Conservation (phyloP, 2,888 invertebrate species). For the Amphipyra tragopoginis region DNA sequence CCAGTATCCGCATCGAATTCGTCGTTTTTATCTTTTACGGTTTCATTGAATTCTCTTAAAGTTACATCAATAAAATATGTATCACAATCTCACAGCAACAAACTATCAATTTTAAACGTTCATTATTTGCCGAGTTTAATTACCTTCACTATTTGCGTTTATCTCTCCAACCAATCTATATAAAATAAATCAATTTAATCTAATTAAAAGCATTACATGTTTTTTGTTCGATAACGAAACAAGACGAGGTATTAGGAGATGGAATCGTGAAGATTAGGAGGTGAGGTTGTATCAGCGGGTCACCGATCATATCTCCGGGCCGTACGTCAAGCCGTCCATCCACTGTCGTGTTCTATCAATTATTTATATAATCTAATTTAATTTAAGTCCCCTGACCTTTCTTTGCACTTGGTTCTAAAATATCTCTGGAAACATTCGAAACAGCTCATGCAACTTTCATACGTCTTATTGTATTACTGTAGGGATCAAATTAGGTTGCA, state of each 20-base stretch:
- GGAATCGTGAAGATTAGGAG: slow-evolving; percentile 83
- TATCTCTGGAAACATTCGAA: slow-evolving; percentile 66
- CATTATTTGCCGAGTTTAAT: slow-evolving; percentile 86
- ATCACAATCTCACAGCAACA: slow-evolving; percentile 51
- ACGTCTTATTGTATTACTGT: slow-evolving; percentile 74
- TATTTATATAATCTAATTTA: slow-evolving; percentile 89
- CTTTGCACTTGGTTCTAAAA: slow-evolving; percentile 78
- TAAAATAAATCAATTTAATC: slow-evolving; percentile 89
- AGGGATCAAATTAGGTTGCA: slow-evolving; percentile 70
- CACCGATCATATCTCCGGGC: slow-evolving; percentile 85
- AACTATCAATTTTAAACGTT: slow-evolving; percentile 69
- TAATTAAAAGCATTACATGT: slow-evolving; percentile 90
- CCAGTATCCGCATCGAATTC: slow-evolving; percentile 1
- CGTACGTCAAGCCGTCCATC: slow-evolving; percentile 87
- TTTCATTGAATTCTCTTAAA: slow-evolving; percentile 22
- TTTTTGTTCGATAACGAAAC: slow-evolving; percentile 87
- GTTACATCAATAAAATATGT: slow-evolving; percentile 36
- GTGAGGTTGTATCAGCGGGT: slow-evolving; percentile 84
- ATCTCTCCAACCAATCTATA: slow-evolving; percentile 81
- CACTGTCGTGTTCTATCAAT: slow-evolving; percentile 85
- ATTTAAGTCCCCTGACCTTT: slow-evolving; percentile 88
- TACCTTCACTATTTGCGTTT: slow-evolving; percentile 78
- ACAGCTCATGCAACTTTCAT: slow-evolving; percentile 81
- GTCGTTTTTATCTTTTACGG: slow-evolving; percentile 10
- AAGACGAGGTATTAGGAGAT: slow-evolving; percentile 88